Evolutionary conservation across 1,140 invertebrate genomes (phyloP).

Genomic region (Monochamus saltuarius): DNA sequence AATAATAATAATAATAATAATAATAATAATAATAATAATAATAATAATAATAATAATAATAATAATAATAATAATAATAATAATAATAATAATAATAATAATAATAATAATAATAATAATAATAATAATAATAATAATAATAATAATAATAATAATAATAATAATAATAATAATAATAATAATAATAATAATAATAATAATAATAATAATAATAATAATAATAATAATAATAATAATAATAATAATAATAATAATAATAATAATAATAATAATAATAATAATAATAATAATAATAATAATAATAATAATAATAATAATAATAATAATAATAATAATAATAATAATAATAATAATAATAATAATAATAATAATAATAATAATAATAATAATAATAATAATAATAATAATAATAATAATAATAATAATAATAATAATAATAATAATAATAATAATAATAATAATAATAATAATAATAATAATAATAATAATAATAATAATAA

Average conservation of each 20-base stretch:
- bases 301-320: constrained; percentile 2
- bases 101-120: constrained; percentile 2
- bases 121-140: constrained; percentile 2
- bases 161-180: constrained; percentile 2
- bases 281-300: constrained; percentile 2
- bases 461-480: no score
- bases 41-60: constrained; percentile 2
- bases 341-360: constrained; percentile 2
- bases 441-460: constrained; percentile 2
- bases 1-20: no score
- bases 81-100: constrained; percentile 2
- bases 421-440: constrained; percentile 2
- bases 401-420: constrained; percentile 2
- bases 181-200: constrained; percentile 2
- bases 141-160: constrained; percentile 2
- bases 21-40: constrained; percentile 2
- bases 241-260: constrained; percentile 2
- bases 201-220: constrained; percentile 2
- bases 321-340: constrained; percentile 2
- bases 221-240: constrained; percentile 2
- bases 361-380: constrained; percentile 2
- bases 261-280: constrained; percentile 2
- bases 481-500: no score
- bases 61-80: constrained; percentile 2
- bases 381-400: constrained; percentile 2